Evolutionary conservation across 2,113 vertebrate species (phyloP).

Genomic region (Philantomba maxwellii): DNA sequence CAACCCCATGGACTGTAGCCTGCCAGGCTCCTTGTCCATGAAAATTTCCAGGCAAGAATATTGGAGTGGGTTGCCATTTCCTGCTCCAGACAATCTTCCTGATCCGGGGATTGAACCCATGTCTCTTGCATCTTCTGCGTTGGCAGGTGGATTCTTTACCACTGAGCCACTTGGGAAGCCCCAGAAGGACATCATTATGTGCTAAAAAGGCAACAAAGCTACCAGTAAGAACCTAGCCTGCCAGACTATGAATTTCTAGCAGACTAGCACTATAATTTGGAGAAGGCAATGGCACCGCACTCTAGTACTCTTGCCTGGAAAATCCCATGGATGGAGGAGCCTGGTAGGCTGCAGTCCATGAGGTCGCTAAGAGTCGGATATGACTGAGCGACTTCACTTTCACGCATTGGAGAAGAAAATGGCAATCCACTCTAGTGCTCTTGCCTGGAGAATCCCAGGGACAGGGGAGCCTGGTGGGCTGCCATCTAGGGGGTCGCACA

Average conservation of each 20-base stretch:
- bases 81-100: neutral
- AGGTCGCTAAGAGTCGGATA: rapidly evolving
- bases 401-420: too few species aligned
- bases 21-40: neutral
- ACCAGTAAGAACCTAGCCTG: too few species aligned
- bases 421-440: too few species aligned
- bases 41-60: neutral
- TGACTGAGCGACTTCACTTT: rapidly evolving
- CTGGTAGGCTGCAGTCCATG: too few species aligned
- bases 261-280: neutral
- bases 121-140: neutral
- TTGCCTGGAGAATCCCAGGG: too few species aligned
- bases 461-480: too few species aligned
- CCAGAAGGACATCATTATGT: neutral
- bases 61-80: neutral
- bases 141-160: neutral
- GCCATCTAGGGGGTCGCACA: too few species aligned
- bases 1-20: neutral
- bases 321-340: too few species aligned
- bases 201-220: neutral
- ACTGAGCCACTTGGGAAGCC: neutral
- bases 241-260: neutral
- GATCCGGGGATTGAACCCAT: neutral
- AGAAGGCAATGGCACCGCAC: too few species aligned
- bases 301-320: too few species aligned